A percentile compares a stretch with the other conserved stretches of the same genome.
Evolutionary conservation across 1,140 invertebrate species (phyloP).

Genomic region (Dreissena rostriformis): DNA sequence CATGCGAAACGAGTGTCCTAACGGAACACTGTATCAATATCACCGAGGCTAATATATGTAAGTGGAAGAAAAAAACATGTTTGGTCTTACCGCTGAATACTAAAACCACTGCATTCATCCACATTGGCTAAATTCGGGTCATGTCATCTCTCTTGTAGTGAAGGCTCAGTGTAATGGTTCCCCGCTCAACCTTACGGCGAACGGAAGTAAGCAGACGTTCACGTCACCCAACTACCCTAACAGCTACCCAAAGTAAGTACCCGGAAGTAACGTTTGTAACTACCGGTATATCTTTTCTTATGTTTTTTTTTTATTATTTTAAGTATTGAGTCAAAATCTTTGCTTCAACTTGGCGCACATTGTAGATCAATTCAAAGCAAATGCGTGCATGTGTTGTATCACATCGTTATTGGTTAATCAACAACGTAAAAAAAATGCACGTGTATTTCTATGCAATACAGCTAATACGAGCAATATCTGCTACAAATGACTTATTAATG

Average conservation of each 20-base stretch:
- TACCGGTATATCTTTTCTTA: background rate
- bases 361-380: background rate
- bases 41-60: background rate
- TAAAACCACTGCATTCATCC: background rate
- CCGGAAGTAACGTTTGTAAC: background rate
- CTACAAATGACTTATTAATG: too few species aligned
- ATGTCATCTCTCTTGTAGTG: background rate
- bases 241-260: conserved; percentile 26
- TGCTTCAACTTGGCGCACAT: background rate
- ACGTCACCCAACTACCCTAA: conserved; percentile 25
- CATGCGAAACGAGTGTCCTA: too few species aligned
- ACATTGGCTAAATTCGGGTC: background rate
- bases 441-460: too few species aligned
- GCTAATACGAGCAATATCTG: too few species aligned
- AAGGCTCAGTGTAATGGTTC: conserved; percentile 16
- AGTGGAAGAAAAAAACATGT: background rate
- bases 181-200: background rate
- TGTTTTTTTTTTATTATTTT: background rate
- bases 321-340: background rate
- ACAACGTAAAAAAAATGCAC: too few species aligned
- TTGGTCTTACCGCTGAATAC: background rate
- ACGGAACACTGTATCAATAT: background rate
- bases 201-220: background rate
- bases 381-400: background rate
- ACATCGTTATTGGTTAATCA: too few species aligned